These are phyloP conservation scores for Amia ocellicauda DNA, from an alignment of 2,113 vertebrate species.

Conservation along the genomic window DNA sequence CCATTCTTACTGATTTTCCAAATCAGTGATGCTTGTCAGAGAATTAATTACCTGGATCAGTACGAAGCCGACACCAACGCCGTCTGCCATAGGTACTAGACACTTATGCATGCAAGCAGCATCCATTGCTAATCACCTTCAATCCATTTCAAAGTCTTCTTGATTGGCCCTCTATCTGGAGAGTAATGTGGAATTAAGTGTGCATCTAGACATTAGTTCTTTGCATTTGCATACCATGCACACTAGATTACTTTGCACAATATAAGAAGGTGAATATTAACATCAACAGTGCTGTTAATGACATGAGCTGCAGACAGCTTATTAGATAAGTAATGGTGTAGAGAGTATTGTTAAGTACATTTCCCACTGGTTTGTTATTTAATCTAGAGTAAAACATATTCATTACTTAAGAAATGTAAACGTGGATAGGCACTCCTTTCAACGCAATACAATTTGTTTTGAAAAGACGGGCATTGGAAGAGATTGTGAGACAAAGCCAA, in stretches of 20 bases:
- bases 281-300: conserved; percentile 48
- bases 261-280: conserved; percentile 49
- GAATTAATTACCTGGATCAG: conserved; percentile 74
- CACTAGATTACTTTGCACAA: conserved; percentile 48
- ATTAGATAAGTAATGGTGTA: conserved; percentile 64
- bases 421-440: conserved; percentile 28
- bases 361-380: conserved; percentile 46
- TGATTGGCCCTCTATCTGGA: conserved; percentile 61
- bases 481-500: too few species aligned
- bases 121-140: conserved; percentile 64
- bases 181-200: conserved; percentile 62
- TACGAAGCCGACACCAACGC: conserved; percentile 55
- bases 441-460: neutral
- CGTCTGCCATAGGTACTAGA: conserved; percentile 50
- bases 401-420: conserved; percentile 44
- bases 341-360: conserved; percentile 46
- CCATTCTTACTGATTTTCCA: conserved; percentile 71
- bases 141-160: conserved; percentile 73
- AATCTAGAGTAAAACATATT: conserved; percentile 48
- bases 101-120: conserved; percentile 55
- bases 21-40: conserved; percentile 74
- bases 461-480: neutral
- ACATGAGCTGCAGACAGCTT: conserved; percentile 54
- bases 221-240: conserved; percentile 63
- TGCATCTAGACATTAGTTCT: conserved; percentile 59